phyloP scores from a whole-genome alignment of 2,888 invertebrate genomes.

The Eledone cirrhosa region DNA sequence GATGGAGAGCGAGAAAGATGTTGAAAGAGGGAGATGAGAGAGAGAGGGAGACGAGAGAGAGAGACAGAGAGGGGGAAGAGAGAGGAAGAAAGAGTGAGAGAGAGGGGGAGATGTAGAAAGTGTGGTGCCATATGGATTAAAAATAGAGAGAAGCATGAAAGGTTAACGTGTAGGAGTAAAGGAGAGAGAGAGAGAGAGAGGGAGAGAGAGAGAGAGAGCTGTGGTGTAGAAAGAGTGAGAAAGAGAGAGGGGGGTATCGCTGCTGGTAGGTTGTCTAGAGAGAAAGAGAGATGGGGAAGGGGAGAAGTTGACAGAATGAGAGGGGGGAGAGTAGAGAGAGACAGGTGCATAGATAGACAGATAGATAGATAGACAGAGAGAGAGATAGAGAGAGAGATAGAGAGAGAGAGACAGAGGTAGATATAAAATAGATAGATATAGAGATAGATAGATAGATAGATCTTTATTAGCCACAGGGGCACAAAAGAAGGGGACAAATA shows the following conservation, averaged over 20 bases:
- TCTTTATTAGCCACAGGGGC: too few relatives aligned
- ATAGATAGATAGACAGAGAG: not conserved
- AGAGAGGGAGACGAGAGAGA: not conserved
- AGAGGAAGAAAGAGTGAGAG: not conserved
- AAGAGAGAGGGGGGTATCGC: not conserved
- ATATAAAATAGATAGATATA: too few relatives aligned
- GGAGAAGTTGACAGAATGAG: not conserved
- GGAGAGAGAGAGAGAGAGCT: conserved; percentile 11
- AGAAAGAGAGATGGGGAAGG: not conserved
- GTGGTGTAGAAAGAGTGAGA: not conserved
- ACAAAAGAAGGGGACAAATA: too few relatives aligned
- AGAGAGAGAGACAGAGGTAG: too few relatives aligned
- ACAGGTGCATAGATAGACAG: too few relatives aligned
- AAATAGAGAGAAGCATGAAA: not conserved
- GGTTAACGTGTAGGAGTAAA: not conserved
- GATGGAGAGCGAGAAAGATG: not conserved
- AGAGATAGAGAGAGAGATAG: too few relatives aligned
- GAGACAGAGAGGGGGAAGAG: not conserved
- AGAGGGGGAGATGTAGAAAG: not conserved
- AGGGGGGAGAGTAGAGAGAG: not conserved
- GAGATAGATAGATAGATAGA: too few relatives aligned
- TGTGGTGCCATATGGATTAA: not conserved
- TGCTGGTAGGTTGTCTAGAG: not conserved
- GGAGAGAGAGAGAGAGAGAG: not conserved
- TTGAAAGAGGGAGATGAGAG: not conserved